Conservation (phyloP, 2,113 vertebrate species). For the Dicaeum eximium region DNA sequence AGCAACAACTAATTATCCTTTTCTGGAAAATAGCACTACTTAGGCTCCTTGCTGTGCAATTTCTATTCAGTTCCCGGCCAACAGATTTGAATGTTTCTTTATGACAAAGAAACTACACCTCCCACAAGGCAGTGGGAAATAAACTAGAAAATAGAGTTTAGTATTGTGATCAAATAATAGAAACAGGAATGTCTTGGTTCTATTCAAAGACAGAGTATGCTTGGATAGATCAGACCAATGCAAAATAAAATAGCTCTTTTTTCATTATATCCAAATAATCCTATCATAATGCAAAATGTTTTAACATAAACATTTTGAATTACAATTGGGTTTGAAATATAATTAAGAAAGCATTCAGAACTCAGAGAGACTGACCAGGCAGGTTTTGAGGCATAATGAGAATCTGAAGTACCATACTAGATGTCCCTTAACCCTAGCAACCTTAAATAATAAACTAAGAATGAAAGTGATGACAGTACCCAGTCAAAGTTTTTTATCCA, state of each 20-base stretch:
- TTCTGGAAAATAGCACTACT: neutral
- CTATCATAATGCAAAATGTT: neutral
- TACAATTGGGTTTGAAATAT: neutral
- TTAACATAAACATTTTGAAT: neutral
- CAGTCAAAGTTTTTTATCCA: neutral
- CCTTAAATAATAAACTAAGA: neutral
- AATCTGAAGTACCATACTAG: neutral
- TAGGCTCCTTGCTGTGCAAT: neutral
- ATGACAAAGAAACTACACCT: slow-evolving; percentile 9
- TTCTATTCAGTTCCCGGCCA: neutral
- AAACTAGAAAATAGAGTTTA: neutral
- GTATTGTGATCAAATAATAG: neutral
- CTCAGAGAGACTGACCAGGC: neutral
- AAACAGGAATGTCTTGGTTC: neutral
- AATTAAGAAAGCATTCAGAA: neutral
- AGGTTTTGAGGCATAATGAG: neutral
- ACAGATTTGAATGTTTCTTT: neutral
- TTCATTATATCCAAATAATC: neutral
- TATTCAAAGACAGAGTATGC: neutral
- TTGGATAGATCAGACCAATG: neutral
- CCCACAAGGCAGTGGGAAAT: neutral
- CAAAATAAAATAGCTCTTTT: neutral
- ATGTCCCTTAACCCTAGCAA: neutral
- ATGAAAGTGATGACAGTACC: neutral
- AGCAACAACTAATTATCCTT: neutral